Percentiles rank a stretch among this genome's conserved stretches.
Evolutionary conservation across 37 sponge, comb jelly and placozoan species (phyloP).

Genomic region (Lycopodina hypogea): DNA sequence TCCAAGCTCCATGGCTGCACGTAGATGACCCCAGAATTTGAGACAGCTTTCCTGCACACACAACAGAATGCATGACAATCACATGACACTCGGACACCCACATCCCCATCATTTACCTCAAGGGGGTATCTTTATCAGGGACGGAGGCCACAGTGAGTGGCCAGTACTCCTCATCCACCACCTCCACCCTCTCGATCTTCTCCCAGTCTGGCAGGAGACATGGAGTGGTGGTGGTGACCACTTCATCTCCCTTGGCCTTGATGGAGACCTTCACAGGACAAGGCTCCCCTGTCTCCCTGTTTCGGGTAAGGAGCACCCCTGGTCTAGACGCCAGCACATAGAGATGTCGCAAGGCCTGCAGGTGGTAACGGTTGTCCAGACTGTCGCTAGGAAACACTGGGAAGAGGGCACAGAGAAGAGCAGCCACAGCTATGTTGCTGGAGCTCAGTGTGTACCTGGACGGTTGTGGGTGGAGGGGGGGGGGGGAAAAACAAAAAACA

Average conservation of each 20-base stretch:
- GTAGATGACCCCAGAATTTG: constrained; percentile 16
- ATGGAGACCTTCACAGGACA: constrained; percentile 62
- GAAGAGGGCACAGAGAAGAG: constrained; percentile 64
- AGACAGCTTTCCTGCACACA: constrained; percentile 19
- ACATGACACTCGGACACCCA: too few species aligned
- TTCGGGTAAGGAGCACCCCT: constrained; percentile 64
- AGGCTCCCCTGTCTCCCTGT: constrained; percentile 49
- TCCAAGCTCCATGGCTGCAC: constrained; percentile 6
- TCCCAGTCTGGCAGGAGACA: constrained; percentile 56
- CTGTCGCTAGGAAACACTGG: constrained; percentile 69
- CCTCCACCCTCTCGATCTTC: constrained; percentile 41
- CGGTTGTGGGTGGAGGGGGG: neutral
- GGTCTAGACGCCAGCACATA: constrained; percentile 81
- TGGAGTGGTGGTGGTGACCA: constrained; percentile 23
- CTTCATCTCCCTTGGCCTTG: neutral
- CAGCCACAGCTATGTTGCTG: constrained; percentile 74
- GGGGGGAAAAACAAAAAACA: too few species aligned
- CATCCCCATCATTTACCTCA: neutral
- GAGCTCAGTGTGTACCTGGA: constrained; percentile 62
- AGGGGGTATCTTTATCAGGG: neutral
- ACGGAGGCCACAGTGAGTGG: constrained; percentile 36
- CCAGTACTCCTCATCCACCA: constrained; percentile 63
- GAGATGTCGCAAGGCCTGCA: constrained; percentile 88
- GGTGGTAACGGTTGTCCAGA: constrained; percentile 82
- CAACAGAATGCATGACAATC: neutral